Percentiles rank a stretch among this genome's conserved stretches.
These are phyloP conservation scores for Sandelia bainsii DNA, from an alignment of 2,797 vertebrate genomes.

Conservation along the genomic window DNA sequence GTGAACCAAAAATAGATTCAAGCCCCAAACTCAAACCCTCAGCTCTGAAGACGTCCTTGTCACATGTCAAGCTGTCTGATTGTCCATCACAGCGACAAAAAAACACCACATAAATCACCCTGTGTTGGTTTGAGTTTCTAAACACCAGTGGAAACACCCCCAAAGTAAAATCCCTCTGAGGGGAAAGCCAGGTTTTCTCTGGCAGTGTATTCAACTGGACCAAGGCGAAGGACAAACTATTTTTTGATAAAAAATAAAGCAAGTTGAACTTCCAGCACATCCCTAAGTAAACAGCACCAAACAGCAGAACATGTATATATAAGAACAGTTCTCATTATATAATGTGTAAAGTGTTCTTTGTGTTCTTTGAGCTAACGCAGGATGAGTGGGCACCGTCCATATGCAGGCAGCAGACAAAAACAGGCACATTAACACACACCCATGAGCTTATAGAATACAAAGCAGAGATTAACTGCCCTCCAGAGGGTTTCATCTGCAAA, in stretches of 20 bases:
- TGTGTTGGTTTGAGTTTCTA: constrained; percentile 19
- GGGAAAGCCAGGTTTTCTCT: constrained; percentile 15
- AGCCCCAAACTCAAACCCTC: constrained; percentile 11
- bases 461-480: background rate
- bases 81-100: background rate
- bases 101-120: constrained; percentile 2
- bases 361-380: background rate
- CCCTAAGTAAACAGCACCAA: background rate
- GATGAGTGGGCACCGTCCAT: background rate
- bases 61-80: constrained; percentile 1
- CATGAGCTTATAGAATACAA: background rate
- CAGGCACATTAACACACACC: background rate
- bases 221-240: constrained; percentile 10
- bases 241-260: constrained; percentile 22
- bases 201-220: background rate
- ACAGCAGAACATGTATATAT: constrained; percentile 5
- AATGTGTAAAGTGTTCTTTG: background rate
- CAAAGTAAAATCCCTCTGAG: background rate
- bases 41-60: background rate
- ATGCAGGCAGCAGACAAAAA: background rate
- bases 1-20: background rate
- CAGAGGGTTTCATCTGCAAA: constrained; percentile 26
- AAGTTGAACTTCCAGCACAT: constrained; percentile 24
- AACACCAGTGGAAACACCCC: constrained; percentile 2
- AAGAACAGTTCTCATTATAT: background rate